Percentiles rank a stretch among this genome's conserved stretches.
phyloP scores from a whole-genome alignment of 2,113 vertebrate species.

The Corythaixoides concolor region DNA sequence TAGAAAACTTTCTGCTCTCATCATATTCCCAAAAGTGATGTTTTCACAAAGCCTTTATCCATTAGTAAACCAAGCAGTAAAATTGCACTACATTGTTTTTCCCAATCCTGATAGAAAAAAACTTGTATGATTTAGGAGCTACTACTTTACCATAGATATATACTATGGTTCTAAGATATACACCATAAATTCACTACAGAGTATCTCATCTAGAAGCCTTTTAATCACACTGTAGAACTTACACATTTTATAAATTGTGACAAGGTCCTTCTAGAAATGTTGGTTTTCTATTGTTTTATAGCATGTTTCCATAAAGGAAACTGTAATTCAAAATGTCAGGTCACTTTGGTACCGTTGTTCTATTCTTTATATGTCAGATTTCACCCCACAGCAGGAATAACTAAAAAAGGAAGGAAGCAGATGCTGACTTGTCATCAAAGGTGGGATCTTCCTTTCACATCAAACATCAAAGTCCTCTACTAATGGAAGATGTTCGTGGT shows the following conservation, averaged over 20 bases:
- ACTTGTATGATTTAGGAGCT: background rate
- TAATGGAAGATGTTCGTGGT: background rate
- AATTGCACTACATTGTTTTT: background rate
- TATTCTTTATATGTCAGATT: background rate
- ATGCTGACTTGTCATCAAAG: background rate
- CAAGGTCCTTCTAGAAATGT: background rate
- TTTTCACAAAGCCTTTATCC: background rate
- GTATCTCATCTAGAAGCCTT: background rate
- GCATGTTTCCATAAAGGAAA: constrained; percentile 20
- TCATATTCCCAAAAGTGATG: background rate
- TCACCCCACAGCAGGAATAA: background rate
- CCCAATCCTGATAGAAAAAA: background rate
- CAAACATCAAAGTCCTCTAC: background rate
- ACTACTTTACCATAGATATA: background rate
- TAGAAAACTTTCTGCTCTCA: background rate
- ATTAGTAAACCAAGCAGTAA: background rate
- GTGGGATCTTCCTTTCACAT: background rate
- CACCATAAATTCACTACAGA: background rate
- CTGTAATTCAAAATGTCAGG: background rate
- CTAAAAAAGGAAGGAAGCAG: constrained; percentile 19
- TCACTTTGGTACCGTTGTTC: background rate
- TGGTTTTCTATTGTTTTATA: background rate
- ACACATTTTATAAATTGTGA: background rate
- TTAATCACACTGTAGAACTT: background rate
- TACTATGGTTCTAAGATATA: background rate